Conservation (phyloP, 2,888 invertebrate genomes). For the Lepeophtheirus nordmannii region DNA sequence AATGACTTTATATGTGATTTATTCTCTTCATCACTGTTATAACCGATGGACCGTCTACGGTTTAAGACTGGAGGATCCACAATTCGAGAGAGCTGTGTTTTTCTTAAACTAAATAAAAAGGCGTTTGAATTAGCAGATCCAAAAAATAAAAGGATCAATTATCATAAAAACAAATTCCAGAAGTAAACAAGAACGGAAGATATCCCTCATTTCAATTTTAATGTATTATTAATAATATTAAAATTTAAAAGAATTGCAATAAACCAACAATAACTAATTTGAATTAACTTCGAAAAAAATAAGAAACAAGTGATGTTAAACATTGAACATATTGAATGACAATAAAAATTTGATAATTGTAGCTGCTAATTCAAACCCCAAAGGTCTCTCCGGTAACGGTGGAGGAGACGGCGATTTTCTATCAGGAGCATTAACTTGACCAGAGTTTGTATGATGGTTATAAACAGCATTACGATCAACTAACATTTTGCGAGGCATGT, state of each 20-base stretch:
- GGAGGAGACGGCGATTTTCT: neutral
- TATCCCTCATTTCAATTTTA: too few species aligned
- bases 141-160: too few species aligned
- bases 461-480: neutral
- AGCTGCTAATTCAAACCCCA: constrained; percentile 4
- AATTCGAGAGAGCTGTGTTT: too few species aligned
- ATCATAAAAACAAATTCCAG: too few species aligned
- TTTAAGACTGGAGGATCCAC: too few species aligned
- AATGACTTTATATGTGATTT: neutral
- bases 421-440: neutral
- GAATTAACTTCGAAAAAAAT: too few species aligned
- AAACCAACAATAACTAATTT: too few species aligned
- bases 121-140: neutral
- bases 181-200: too few species aligned
- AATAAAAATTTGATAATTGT: neutral
- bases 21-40: neutral
- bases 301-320: too few species aligned
- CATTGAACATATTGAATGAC: too few species aligned
- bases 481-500: neutral
- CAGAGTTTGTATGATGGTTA: neutral
- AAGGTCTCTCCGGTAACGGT: neutral
- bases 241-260: too few species aligned
- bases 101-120: neutral
- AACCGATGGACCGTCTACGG: neutral
- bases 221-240: too few species aligned